A percentile compares a stretch with the other conserved stretches of the same genome.
These are phyloP conservation scores for Drosophila quinaria DNA, from an alignment of 2,888 invertebrate genomes.

Conservation along the genomic window DNA sequence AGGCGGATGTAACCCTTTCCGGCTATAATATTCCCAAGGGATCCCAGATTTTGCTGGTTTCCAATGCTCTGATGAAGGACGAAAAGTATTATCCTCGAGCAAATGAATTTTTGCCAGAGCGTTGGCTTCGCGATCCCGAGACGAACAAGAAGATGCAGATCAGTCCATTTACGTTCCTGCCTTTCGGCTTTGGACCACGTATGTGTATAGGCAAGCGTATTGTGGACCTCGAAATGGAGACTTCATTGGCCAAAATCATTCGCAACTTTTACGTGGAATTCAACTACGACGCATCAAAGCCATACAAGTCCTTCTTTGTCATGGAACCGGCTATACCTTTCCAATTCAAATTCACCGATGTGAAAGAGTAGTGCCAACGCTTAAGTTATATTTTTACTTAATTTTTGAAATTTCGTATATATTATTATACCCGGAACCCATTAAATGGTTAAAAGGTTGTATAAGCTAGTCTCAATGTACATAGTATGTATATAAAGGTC, in stretches of 20 bases:
- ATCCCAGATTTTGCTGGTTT: conserved; percentile 90
- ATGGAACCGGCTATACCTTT: conserved; percentile 82
- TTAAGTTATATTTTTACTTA: conserved; percentile 1
- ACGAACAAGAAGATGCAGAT: conserved; percentile 47
- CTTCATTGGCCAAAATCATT: conserved; percentile 85
- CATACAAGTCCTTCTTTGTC: conserved; percentile 66
- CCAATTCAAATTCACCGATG: conserved; percentile 80
- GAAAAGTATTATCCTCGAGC: conserved; percentile 88
- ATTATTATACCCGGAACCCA: not conserved
- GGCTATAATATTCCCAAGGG: conserved; percentile 89
- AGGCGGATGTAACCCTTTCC: conserved; percentile 87
- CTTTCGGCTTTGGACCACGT: conserved; percentile 90
- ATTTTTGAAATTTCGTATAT: no score
- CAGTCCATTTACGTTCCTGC: conserved; percentile 87
- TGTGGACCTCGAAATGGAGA: conserved; percentile 90
- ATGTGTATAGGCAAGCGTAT: conserved; percentile 90
- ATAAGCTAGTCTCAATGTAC: not conserved
- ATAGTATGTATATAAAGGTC: no score
- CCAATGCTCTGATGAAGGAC: conserved; percentile 87
- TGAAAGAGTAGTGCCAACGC: conserved; percentile 34
- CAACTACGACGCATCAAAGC: conserved; percentile 69
- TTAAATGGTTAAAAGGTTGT: not conserved
- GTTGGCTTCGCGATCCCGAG: conserved; percentile 87
- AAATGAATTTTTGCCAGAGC: conserved; percentile 89
- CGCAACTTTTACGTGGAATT: conserved; percentile 79